Evolutionary conservation across 2,888 invertebrate genomes (phyloP).

Genomic region (Meliscaeva auricollis): DNA sequence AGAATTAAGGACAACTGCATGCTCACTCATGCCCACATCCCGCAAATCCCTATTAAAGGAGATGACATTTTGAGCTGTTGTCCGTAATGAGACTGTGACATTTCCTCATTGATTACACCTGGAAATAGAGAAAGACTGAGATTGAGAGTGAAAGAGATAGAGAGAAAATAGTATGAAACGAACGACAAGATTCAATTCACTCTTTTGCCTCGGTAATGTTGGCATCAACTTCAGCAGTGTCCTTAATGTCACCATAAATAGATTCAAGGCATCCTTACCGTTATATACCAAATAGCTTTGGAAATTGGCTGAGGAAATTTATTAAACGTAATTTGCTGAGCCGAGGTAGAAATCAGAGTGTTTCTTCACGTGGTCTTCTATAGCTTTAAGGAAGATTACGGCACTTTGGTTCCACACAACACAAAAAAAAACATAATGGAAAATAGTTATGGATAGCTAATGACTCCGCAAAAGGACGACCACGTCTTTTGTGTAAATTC

Average conservation of each 20-base stretch:
- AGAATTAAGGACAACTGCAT: conserved; percentile 68
- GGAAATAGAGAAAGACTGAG: conserved; percentile 10
- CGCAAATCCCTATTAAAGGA: conserved; percentile 64
- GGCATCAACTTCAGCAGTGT: conserved; percentile 49
- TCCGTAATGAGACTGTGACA: conserved; percentile 71
- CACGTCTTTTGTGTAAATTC: neutral
- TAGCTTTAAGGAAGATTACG: neutral
- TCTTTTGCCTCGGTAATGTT: conserved; percentile 13
- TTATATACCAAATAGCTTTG: conserved; percentile 5
- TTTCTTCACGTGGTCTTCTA: conserved; percentile 6
- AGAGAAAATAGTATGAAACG: neutral
- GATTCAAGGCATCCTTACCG: conserved; percentile 40
- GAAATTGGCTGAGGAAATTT: conserved; percentile 30
- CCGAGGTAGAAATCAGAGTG: neutral
- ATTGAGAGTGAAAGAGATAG: neutral
- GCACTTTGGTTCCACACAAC: neutral
- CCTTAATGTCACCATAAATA: conserved; percentile 49
- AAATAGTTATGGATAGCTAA: neutral
- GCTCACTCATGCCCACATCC: conserved; percentile 47
- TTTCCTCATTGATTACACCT: conserved; percentile 72
- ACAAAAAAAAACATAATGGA: neutral
- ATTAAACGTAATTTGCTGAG: conserved; percentile 28
- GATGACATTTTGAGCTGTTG: conserved; percentile 54
- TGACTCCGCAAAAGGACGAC: neutral
- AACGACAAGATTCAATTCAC: conserved; percentile 35